A percentile compares a stretch with the other conserved stretches of the same genome.
Evolutionary conservation across 2,797 vertebrate species (phyloP).

Genomic region (Anas georgica): DNA sequence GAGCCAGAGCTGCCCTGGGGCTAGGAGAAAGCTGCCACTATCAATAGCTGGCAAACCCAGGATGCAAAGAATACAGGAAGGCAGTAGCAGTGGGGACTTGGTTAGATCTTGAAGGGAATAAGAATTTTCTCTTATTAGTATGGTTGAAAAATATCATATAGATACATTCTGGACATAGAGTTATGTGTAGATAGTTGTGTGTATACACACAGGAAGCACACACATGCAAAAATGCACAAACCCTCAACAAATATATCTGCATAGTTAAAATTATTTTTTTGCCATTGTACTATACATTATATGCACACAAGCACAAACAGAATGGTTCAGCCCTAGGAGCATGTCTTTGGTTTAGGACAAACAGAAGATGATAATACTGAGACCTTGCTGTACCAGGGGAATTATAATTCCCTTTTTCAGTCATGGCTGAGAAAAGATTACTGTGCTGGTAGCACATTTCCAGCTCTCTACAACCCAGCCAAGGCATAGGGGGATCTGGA

Average conservation of each 20-base stretch:
- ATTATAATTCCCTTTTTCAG: conserved; percentile 46
- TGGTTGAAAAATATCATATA: not conserved
- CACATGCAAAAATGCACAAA: not conserved
- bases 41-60: not conserved
- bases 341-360: conserved; percentile 45
- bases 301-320: not conserved
- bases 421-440: conserved; percentile 58
- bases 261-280: not conserved
- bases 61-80: not conserved
- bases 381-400: conserved; percentile 26
- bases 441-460: not conserved
- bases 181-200: not conserved
- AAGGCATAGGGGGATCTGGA: not conserved
- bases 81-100: not conserved
- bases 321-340: not conserved
- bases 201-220: not conserved
- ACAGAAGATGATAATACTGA: conserved; percentile 25
- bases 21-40: not conserved
- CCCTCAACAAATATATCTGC: not conserved
- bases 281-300: not conserved
- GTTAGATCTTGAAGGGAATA: not conserved
- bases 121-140: not conserved
- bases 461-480: not conserved
- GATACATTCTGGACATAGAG: fast-evolving
- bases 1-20: not conserved